Base-by-base conservation (phyloP, 2,797 vertebrate genomes). In the Microctenopoma lineatum region DNA sequence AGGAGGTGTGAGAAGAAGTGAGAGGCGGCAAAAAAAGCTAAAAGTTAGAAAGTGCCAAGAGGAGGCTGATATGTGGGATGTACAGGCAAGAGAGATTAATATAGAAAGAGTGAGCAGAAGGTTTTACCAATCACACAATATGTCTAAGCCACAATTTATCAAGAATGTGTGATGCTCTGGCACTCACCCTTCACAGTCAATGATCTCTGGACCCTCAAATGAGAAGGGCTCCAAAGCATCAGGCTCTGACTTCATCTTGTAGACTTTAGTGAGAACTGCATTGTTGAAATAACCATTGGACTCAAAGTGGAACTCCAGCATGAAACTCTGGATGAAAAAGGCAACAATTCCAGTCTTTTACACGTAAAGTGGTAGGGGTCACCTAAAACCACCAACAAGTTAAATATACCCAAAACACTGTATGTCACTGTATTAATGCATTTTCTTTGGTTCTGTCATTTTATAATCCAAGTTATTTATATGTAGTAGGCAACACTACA, bases 241-340 rank as follows among this genome's bases (percentile, higher is more conserved):
- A 2, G 97, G 97, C 84, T 99, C 97, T 0, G 96, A 96, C 85
- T 98, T 98, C 97, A 99, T 99, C 93, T 96, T 97, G 94, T 99
- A 99, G 1, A 95, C 95, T 93, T 99, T 99, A 39, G 96, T 97
- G 91, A 99, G 95, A 67, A 98, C 83, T 29, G 95, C 82, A 70
- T 99, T 99, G 90, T 94, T 95, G 65, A 99, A 99, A 94, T 94
- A 99, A 78, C 96, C 94, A 54, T 99, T 99, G 70, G 96, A 90
- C 85, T 96, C 98, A 38, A 99, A 99, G 92, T 96, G 94, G 91
- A 99, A 99, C 92, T 98, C 98, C 95, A 99, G 89, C 38, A 96
- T 96, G 81, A 99, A 99, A 92, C 95, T 97, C 98, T 99, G 87
- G 46, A 8, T 56, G 9, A 55, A 1, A 25, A 55, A 61, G 5